Conservation (phyloP, 2,888 invertebrate genomes). For the Eledona agricola region DNA sequence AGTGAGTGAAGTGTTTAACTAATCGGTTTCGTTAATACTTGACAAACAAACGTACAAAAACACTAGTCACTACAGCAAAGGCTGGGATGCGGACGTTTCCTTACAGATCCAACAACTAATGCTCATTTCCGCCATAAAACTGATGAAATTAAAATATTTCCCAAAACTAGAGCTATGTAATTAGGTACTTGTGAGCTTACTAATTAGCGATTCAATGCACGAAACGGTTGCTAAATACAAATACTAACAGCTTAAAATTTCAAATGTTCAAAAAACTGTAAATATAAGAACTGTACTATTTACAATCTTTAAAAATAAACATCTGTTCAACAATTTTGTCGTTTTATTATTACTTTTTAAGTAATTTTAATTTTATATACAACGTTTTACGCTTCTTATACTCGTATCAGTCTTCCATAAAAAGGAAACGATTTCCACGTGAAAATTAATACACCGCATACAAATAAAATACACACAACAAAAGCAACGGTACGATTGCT, state of each 20-base stretch:
- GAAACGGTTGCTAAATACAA: slow-evolving; percentile 20
- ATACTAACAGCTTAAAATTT: slow-evolving; percentile 29
- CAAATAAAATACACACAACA: slow-evolving; percentile 17
- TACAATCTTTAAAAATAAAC: slow-evolving; percentile 34
- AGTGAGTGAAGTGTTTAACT: too few species aligned
- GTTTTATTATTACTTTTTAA: slow-evolving; percentile 28
- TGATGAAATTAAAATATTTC: too few species aligned
- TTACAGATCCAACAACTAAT: too few species aligned
- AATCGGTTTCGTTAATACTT: too few species aligned
- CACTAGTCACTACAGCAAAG: too few species aligned
- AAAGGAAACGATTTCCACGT: slow-evolving; percentile 29
- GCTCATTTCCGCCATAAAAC: too few species aligned
- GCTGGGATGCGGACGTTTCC: too few species aligned
- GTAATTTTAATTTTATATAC: slow-evolving; percentile 27
- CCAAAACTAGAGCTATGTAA: too few species aligned
- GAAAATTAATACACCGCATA: slow-evolving; percentile 8
- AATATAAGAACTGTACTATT: slow-evolving; percentile 28
- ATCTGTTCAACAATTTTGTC: slow-evolving; percentile 24
- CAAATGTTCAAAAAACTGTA: slow-evolving; percentile 25
- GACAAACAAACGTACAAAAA: too few species aligned
- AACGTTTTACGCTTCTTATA: slow-evolving; percentile 28
- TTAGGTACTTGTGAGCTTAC: slow-evolving; percentile 18
- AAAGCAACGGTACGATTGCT: slow-evolving; percentile 14
- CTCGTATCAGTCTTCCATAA: slow-evolving; percentile 33
- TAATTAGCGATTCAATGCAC: slow-evolving; percentile 13